A percentile compares a stretch with the other conserved stretches of the same genome.
Evolutionary conservation across 2,113 vertebrate genomes (phyloP).

Genomic region (Anser cygnoides): DNA sequence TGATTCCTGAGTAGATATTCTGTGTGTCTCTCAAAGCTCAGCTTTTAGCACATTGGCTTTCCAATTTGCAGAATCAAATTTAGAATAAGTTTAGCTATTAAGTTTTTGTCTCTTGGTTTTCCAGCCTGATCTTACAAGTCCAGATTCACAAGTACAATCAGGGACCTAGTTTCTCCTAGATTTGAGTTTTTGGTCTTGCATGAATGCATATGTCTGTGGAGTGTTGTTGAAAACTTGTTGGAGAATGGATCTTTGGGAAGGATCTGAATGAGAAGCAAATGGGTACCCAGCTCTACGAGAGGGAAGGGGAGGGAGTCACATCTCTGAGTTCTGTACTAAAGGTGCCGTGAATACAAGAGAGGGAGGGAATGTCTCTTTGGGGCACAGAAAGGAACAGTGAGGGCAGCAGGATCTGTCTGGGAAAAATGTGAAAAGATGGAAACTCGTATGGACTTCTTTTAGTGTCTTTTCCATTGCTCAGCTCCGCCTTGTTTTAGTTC

Average conservation of each 20-base stretch:
- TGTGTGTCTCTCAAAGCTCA: neutral
- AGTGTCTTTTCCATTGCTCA: slow-evolving; percentile 47
- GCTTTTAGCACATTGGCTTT: neutral
- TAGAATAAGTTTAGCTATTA: neutral
- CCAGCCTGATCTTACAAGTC: neutral
- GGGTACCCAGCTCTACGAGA: neutral
- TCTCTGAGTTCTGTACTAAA: neutral
- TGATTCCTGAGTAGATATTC: neutral
- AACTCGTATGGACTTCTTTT: slow-evolving; percentile 28
- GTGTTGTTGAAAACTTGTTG: neutral
- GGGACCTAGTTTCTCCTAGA: neutral
- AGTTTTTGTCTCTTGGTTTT: neutral
- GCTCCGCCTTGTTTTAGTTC: slow-evolving; percentile 51
- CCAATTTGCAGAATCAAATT: neutral
- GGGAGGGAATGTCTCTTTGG: neutral
- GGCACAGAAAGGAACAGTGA: neutral
- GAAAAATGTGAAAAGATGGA: neutral
- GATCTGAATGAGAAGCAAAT: neutral
- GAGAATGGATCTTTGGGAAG: neutral
- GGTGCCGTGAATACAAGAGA: neutral
- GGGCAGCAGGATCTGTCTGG: neutral
- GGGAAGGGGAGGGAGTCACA: neutral
- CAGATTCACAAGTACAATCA: neutral
- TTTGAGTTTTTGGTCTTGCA: neutral
- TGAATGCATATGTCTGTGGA: accelerated